phyloP scores from a whole-genome alignment of 2,797 vertebrate species.

The Acrocephalus scirpaceus region DNA sequence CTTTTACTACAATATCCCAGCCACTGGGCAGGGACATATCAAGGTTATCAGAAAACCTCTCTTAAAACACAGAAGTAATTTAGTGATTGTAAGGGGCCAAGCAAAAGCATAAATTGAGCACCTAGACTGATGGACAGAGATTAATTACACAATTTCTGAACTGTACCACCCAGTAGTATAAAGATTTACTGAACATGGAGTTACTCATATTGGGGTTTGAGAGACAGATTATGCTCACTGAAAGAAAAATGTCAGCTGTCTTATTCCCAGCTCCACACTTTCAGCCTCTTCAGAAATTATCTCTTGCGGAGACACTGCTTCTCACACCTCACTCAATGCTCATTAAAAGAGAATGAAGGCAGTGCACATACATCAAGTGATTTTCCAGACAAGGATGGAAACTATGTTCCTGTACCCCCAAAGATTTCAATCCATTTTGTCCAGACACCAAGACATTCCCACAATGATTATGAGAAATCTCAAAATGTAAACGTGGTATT shows the following conservation, averaged over 20 bases:
- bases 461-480: not conserved
- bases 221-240: not conserved
- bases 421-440: not conserved
- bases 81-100: not conserved
- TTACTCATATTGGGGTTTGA: not conserved
- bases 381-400: not conserved
- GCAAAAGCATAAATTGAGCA: not conserved
- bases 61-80: not conserved
- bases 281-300: not conserved
- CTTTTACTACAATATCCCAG: not conserved
- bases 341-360: not conserved
- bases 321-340: not conserved
- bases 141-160: not conserved
- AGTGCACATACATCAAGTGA: not conserved
- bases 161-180: not conserved
- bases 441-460: not conserved
- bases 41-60: not conserved
- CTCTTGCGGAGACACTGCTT: not conserved
- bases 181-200: not conserved
- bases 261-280: not conserved
- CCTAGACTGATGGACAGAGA: not conserved
- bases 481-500: not conserved
- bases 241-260: not conserved
- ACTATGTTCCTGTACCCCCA: not conserved
- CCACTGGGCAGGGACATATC: not conserved